Evolutionary conservation across 37 sponge, comb jelly and placozoan species (phyloP).

Genomic region (Amphimedon queenslandica): DNA sequence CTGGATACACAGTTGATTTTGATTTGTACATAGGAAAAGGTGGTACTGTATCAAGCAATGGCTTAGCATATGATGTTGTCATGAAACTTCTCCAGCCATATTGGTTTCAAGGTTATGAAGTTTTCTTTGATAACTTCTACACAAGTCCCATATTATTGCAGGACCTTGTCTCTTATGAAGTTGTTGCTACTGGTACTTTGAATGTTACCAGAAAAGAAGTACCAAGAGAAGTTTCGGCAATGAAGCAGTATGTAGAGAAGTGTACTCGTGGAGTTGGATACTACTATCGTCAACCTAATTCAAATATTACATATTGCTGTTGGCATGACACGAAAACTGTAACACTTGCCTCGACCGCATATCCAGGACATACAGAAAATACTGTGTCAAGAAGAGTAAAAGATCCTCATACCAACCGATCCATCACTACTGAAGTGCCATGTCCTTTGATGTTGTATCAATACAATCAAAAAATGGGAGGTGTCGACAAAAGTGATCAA

Average conservation of each 20-base stretch:
- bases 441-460: constrained; percentile 15
- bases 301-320: background rate
- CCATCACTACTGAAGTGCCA: constrained; percentile 4
- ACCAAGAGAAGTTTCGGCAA: constrained; percentile 3
- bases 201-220: background rate
- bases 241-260: no score
- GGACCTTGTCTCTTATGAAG: background rate
- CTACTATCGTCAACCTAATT: no score
- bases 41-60: background rate
- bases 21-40: constrained; percentile 27
- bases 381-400: background rate
- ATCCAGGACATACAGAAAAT: constrained; percentile 28
- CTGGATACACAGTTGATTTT: constrained; percentile 36
- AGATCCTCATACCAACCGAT: background rate
- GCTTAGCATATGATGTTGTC: constrained; percentile 16
- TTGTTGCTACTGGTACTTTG: constrained; percentile 13
- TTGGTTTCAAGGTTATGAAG: constrained; percentile 6
- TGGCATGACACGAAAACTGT: constrained; percentile 25
- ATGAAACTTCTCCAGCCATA: background rate
- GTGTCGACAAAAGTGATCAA: constrained; percentile 44
- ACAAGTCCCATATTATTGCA: constrained; percentile 3
- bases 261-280: no score
- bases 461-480: constrained; percentile 48
- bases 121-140: constrained; percentile 18
- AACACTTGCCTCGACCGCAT: constrained; percentile 15